Base-by-base conservation (phyloP, 2,888 invertebrate species). In the Ligdia adustata region DNA sequence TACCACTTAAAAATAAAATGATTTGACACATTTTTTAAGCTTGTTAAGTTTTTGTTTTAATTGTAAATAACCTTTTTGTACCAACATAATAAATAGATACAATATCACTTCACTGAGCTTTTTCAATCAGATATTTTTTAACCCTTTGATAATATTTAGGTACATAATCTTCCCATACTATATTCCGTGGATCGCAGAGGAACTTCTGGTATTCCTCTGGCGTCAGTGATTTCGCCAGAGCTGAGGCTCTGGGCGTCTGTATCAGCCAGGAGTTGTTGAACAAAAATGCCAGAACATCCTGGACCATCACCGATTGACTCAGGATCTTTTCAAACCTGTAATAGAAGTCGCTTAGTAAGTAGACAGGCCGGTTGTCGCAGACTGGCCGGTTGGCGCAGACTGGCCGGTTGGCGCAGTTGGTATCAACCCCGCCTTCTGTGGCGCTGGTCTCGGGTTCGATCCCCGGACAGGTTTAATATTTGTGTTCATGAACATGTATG, bases 81-180 rank as follows among this genome's bases (percentile, higher is more conserved):
- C n/a, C n/a, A n/a, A n/a, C n/a, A n/a, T n/a, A 28, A 13, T 12
- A 14, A 29, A 14, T 3, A 29, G 6, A 2, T 13, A 3, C 3
- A 6, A n/a, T 28, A 3, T 5, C 12, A 7, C 15, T 9, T 35
- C 14, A 24, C 15, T 26, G 24, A 53, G 48, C 49, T 29, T 27
- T 44, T 1, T 38, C 7, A 9, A 53, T 18, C 9, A 73, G 46
- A 55, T 64, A 96, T 71, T 93, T 93, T 75, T 95, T 92, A 69
- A 96, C 94, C 46, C 97, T 97, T 65, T 95, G 84, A 34, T 95
- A 93, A 75, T 97, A 97, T 68, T 93, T 92, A 74, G 95, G 94
- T 59, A 97, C 90, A 77, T 97, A 98, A 16, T 93, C 91, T 15
- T 93, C 91, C 97, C 97, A 97, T 69, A 95, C 89, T 54, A 97